Conservation (phyloP, 2,113 vertebrate genomes). For the Taurulus bubalis region DNA sequence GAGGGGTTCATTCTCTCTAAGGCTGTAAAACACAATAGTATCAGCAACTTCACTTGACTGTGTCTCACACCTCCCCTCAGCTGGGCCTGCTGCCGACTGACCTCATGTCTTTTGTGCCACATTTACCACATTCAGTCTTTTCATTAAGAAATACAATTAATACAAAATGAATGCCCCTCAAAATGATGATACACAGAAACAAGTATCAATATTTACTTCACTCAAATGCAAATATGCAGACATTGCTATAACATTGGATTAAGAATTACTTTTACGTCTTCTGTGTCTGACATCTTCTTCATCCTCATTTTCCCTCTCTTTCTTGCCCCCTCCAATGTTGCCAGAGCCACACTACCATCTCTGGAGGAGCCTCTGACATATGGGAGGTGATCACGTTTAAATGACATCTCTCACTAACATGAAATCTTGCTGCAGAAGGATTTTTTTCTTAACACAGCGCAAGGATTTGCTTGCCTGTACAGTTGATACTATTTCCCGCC, state of each 20-base stretch:
- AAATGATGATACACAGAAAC: background rate
- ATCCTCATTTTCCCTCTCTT: conserved; percentile 9
- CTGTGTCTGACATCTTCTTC: background rate
- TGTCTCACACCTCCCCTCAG: background rate
- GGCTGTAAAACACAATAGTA: background rate
- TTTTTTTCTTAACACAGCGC: conserved; percentile 42
- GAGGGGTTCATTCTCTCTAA: background rate
- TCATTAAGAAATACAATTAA: background rate
- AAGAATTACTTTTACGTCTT: background rate
- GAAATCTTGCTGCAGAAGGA: conserved; percentile 49
- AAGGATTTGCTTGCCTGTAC: conserved; percentile 25
- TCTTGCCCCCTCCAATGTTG: conserved; percentile 34
- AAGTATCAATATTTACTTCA: background rate
- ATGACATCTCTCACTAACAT: conserved; percentile 51
- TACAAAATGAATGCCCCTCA: background rate
- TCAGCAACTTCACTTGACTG: background rate
- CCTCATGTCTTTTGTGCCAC: background rate
- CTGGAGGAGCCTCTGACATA: conserved; percentile 35
- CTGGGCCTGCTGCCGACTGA: background rate
- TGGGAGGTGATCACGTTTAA: conserved; percentile 38
- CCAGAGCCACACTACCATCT: conserved; percentile 57
- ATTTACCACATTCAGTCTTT: background rate
- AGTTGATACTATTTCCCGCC: conserved; percentile 13
- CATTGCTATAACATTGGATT: background rate
- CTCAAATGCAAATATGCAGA: background rate